Evolutionary conservation across 2,797 vertebrate genomes (phyloP).

Genomic region (Eulemur albifrons): DNA sequence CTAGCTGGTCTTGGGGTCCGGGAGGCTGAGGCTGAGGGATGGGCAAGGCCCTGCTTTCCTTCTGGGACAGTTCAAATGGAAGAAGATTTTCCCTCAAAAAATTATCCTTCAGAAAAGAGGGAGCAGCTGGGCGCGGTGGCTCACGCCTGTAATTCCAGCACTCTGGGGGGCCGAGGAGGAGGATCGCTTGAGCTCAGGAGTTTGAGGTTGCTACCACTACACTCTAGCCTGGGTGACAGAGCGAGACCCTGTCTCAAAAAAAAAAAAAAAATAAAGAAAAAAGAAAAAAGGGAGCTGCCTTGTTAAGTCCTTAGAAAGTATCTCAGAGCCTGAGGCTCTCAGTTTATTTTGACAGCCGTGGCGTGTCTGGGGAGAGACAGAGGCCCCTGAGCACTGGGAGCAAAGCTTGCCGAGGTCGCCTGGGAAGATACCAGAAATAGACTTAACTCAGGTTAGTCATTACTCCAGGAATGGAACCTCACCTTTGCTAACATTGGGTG

Average conservation of each 20-base stretch:
- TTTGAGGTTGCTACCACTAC: too few relatives aligned
- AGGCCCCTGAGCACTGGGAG: background rate
- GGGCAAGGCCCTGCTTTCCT: background rate
- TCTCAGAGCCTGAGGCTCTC: background rate
- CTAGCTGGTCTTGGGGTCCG: background rate
- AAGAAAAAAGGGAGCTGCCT: background rate
- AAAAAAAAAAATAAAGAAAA: too few relatives aligned
- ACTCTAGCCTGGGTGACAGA: too few relatives aligned
- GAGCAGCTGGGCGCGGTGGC: too few relatives aligned
- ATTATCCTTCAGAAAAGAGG: background rate
- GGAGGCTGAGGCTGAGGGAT: background rate
- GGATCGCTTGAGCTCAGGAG: too few relatives aligned
- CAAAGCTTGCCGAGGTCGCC: accelerated
- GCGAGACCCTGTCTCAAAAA: too few relatives aligned
- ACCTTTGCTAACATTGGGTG: background rate
- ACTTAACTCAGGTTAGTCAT: background rate
- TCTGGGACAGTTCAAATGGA: background rate
- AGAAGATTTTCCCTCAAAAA: background rate
- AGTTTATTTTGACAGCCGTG: background rate
- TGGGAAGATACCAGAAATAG: background rate
- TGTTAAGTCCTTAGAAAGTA: background rate
- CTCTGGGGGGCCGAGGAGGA: too few relatives aligned
- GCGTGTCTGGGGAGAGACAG: background rate
- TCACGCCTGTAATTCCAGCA: too few relatives aligned
- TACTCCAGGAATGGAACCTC: background rate